phyloP scores from a whole-genome alignment of 1,140 invertebrate species.

The Saccostrea glomerata region DNA sequence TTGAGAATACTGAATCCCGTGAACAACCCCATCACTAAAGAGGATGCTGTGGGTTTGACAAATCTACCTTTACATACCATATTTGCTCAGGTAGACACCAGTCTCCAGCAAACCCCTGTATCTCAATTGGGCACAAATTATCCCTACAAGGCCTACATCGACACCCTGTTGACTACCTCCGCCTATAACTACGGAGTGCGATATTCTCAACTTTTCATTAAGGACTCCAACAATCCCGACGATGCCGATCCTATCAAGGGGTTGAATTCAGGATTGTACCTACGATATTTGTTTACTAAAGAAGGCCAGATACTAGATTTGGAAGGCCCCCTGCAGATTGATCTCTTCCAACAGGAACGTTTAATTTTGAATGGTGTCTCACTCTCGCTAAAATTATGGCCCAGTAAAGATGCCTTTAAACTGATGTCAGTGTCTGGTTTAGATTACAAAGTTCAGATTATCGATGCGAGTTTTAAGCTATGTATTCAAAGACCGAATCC shows the following conservation, averaged over 20 bases:
- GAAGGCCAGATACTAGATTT: constrained; percentile 8
- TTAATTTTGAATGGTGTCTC: not conserved
- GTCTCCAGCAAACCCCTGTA: constrained; percentile 51
- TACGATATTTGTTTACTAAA: constrained; percentile 34
- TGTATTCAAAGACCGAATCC: constrained; percentile 47
- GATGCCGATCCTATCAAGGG: constrained; percentile 39
- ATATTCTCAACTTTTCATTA: constrained; percentile 31
- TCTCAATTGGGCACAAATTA: constrained; percentile 40
- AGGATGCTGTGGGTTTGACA: not conserved
- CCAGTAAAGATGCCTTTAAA: constrained; percentile 43
- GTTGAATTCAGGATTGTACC: constrained; percentile 33
- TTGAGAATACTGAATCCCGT: not conserved
- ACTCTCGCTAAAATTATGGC: constrained; percentile 39
- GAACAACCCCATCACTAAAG: not conserved
- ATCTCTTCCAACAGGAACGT: constrained; percentile 37
- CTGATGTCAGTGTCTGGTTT: not conserved
- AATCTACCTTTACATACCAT: constrained; percentile 42
- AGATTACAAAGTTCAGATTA: not conserved
- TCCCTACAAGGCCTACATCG: constrained; percentile 55
- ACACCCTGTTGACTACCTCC: constrained; percentile 43
- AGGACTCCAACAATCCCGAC: not conserved
- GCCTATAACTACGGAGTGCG: not conserved
- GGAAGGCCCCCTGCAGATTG: not conserved
- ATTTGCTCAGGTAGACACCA: constrained; percentile 41
- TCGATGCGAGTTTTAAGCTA: constrained; percentile 47